Percentiles rank a stretch among this genome's conserved stretches.
phyloP scores from a whole-genome alignment of 30 jellyfish, hydroid and myxozoan species.

The Aurelia sp. region DNA sequence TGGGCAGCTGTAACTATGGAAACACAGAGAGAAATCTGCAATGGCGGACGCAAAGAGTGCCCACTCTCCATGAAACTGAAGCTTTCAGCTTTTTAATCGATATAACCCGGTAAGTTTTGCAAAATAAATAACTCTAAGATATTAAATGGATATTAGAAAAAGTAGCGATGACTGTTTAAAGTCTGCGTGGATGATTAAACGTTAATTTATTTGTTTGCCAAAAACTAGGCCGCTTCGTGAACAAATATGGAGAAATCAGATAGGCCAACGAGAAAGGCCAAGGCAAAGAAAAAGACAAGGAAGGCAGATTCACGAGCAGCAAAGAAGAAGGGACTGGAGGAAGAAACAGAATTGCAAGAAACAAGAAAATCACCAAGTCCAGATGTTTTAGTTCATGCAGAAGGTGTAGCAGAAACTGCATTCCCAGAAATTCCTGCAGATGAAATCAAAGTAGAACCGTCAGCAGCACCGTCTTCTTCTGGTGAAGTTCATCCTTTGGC shows the following conservation, averaged over 20 bases:
- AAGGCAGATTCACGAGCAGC: neutral
- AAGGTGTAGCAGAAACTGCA: constrained; percentile 1
- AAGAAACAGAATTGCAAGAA: constrained; percentile 14
- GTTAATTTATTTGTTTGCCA: neutral
- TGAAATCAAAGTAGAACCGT: too few relatives aligned
- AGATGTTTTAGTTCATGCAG: neutral
- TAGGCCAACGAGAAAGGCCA: neutral
- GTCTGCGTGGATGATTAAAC: too few relatives aligned
- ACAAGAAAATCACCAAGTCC: constrained; percentile 10
- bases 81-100: too few relatives aligned
- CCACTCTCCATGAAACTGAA: too few relatives aligned
- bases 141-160: too few relatives aligned
- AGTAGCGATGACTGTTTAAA: too few relatives aligned
- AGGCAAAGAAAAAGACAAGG: neutral
- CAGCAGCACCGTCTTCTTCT: too few relatives aligned
- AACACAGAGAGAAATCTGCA: neutral
- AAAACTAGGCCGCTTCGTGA: too few relatives aligned
- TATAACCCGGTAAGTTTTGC: too few relatives aligned
- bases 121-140: too few relatives aligned
- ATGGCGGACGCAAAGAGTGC: constrained; percentile 28
- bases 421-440: neutral
- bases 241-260: too few relatives aligned
- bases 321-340: neutral
- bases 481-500: too few relatives aligned
- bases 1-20: constrained; percentile 38